These are phyloP conservation scores for Esperia sulphurella DNA, from an alignment of 2,888 invertebrate species.

Conservation along the genomic window DNA sequence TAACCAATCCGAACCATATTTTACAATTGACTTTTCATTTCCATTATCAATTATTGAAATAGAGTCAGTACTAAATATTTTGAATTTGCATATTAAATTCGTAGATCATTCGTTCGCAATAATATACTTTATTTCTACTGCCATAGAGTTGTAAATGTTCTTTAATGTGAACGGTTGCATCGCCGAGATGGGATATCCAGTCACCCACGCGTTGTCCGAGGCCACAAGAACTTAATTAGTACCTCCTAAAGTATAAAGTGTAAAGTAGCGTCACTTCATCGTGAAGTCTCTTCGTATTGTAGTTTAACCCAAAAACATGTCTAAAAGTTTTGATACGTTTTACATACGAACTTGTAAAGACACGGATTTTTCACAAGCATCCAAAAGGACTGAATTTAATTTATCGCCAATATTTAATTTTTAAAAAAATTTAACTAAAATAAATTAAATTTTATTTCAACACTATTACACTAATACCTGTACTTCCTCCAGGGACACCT, in stretches of 20 bases:
- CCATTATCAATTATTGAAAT: slow-evolving; percentile 66
- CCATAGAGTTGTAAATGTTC: slow-evolving; percentile 28
- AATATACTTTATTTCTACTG: slow-evolving; percentile 15
- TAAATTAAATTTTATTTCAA: too few relatives aligned
- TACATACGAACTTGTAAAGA: too few relatives aligned
- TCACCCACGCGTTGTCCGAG: slow-evolving; percentile 56
- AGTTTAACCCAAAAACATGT: too few relatives aligned
- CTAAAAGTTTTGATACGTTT: too few relatives aligned
- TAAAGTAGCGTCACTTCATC: background rate
- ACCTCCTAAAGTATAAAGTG: background rate
- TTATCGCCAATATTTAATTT: too few relatives aligned
- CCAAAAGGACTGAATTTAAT: too few relatives aligned
- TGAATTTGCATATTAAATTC: slow-evolving; percentile 51
- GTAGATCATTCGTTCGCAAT: slow-evolving; percentile 17
- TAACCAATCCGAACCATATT: slow-evolving; percentile 30
- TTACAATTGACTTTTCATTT: slow-evolving; percentile 47
- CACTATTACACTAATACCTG: too few relatives aligned
- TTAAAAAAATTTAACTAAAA: too few relatives aligned
- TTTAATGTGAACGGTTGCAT: slow-evolving; percentile 28
- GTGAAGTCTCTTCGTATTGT: background rate
- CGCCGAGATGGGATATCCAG: slow-evolving; percentile 40
- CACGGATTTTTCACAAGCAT: too few relatives aligned
- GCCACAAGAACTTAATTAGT: slow-evolving; percentile 75
- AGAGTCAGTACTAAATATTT: slow-evolving; percentile 52
- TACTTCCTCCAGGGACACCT: too few relatives aligned